Evolutionary conservation across 2,888 invertebrate genomes (phyloP).

Genomic region (Mamestra brassicae): DNA sequence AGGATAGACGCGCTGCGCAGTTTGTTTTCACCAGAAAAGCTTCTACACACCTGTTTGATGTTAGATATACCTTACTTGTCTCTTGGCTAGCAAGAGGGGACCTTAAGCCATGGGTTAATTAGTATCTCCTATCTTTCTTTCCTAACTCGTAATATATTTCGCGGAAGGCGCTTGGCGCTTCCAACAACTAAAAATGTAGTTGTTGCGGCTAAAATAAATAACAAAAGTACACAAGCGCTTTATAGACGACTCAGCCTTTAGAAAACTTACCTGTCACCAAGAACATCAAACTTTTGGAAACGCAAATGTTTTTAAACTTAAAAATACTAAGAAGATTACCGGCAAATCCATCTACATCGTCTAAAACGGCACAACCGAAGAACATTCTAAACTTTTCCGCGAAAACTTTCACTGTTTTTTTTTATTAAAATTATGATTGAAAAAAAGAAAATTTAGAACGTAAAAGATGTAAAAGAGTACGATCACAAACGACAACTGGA

Average conservation of each 20-base stretch:
- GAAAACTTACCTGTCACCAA: slow-evolving; percentile 14
- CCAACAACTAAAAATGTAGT: neutral
- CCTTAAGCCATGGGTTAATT: neutral
- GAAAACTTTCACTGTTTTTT: slow-evolving; percentile 17
- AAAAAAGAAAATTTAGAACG: neutral
- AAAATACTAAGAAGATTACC: neutral
- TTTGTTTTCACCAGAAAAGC: neutral
- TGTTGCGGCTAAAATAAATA: neutral
- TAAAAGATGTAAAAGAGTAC: slow-evolving; percentile 12
- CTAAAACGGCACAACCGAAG: neutral
- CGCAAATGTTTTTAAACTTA: neutral
- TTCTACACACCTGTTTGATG: neutral
- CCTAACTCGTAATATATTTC: neutral
- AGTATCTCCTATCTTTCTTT: neutral
- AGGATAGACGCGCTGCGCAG: neutral
- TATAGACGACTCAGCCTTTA: slow-evolving; percentile 10
- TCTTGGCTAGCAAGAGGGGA: neutral
- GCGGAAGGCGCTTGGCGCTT: neutral
- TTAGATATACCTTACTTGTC: too few relatives aligned
- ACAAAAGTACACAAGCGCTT: neutral
- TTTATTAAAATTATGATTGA: neutral
- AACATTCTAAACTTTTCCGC: slow-evolving; percentile 8
- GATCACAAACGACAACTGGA: slow-evolving; percentile 20
- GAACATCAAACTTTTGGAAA: neutral
- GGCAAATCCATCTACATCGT: slow-evolving; percentile 4